phyloP scores from a whole-genome alignment of 2,888 invertebrate species.

The Priocnemis perturbator region DNA sequence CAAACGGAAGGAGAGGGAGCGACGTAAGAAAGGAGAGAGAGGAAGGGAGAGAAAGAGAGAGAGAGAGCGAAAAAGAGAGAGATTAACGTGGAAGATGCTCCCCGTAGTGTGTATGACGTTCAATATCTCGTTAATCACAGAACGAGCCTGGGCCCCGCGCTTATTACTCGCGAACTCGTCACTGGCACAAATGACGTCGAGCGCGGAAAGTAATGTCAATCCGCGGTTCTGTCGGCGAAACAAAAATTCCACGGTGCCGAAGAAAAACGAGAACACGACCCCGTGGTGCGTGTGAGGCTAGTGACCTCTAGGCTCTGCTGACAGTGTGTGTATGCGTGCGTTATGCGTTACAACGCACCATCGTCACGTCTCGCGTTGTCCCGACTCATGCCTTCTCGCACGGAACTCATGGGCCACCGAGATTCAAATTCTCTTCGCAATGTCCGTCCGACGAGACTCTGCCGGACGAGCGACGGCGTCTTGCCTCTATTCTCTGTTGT shows the following conservation, averaged over 20 bases:
- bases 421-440: too few species aligned
- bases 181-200: too few species aligned
- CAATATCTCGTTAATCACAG: background rate
- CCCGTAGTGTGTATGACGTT: background rate
- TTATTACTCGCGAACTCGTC: background rate
- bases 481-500: too few species aligned
- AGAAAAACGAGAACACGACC: conserved; percentile 56
- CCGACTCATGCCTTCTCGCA: too few species aligned
- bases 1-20: conserved; percentile 22
- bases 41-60: conserved; percentile 6
- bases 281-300: conserved; percentile 62
- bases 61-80: background rate
- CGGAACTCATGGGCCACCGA: too few species aligned
- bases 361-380: too few species aligned
- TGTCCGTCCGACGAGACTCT: too few species aligned
- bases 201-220: too few species aligned
- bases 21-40: conserved; percentile 28
- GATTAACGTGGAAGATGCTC: background rate
- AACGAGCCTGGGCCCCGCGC: background rate
- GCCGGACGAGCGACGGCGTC: too few species aligned
- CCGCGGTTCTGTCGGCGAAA: conserved; percentile 11
- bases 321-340: conserved; percentile 26
- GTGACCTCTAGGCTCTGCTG: conserved; percentile 65
- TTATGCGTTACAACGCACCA: conserved; percentile 11
- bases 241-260: conserved; percentile 45